Conservation (phyloP, 2,888 invertebrate genomes). For the Athrips mouffetella region DNA sequence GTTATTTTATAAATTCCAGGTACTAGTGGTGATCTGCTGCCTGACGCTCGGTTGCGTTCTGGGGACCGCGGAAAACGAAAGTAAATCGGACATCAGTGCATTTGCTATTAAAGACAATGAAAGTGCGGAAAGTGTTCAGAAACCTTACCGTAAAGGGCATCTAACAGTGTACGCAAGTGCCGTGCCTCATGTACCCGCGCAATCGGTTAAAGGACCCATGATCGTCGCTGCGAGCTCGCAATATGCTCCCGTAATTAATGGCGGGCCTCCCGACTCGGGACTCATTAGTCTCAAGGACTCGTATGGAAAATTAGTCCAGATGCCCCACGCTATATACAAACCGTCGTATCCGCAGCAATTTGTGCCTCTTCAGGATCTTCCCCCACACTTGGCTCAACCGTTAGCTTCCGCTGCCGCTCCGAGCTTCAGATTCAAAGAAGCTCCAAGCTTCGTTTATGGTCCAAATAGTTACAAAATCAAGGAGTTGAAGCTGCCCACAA, state of each 20-base stretch:
- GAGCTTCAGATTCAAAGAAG: slow-evolving; percentile 45
- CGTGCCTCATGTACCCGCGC: slow-evolving; percentile 56
- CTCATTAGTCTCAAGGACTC: slow-evolving; percentile 63
- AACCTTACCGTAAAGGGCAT: slow-evolving; percentile 50
- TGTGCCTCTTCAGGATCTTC: slow-evolving; percentile 60
- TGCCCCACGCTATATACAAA: slow-evolving; percentile 51
- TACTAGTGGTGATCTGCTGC: slow-evolving; percentile 50
- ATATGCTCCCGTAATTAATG: slow-evolving; percentile 45
- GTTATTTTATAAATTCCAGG: slow-evolving; percentile 45
- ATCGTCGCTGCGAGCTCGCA: slow-evolving; percentile 42
- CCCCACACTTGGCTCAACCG: slow-evolving; percentile 63
- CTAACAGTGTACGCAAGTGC: slow-evolving; percentile 59
- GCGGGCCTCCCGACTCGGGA: slow-evolving; percentile 38
- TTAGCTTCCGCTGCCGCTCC: slow-evolving; percentile 47
- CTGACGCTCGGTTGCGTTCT: slow-evolving; percentile 40
- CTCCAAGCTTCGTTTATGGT: slow-evolving; percentile 48
- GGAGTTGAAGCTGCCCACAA: slow-evolving; percentile 43
- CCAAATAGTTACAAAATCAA: slow-evolving; percentile 46
- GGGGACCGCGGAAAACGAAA: slow-evolving; percentile 29
- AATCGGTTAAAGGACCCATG: slow-evolving; percentile 54
- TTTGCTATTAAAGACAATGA: slow-evolving; percentile 42
- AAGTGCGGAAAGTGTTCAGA: slow-evolving; percentile 53
- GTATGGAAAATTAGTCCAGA: slow-evolving; percentile 61
- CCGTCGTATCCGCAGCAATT: slow-evolving; percentile 59
- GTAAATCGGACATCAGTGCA: slow-evolving; percentile 37